Percentiles rank a stretch among this genome's conserved stretches.
Conservation (phyloP, 2,113 vertebrate species). For the Mobula birostris region DNA sequence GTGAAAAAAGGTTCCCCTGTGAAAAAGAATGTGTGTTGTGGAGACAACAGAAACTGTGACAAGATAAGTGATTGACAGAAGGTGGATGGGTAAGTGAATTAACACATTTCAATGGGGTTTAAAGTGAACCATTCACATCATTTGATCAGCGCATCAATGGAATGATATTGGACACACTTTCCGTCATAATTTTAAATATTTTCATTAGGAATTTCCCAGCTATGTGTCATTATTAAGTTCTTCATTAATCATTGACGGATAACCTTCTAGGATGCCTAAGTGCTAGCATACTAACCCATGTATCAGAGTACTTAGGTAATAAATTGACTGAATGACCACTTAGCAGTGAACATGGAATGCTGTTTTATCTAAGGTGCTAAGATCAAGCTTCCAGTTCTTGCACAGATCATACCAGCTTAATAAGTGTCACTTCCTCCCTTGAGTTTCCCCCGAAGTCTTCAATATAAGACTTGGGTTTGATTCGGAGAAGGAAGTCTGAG, state of each 20-base stretch:
- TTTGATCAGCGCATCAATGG: background rate
- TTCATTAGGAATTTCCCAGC: background rate
- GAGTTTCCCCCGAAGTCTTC: no score
- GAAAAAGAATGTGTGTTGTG: slow-evolving; percentile 2
- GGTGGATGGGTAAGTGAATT: background rate
- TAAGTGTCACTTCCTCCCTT: no score
- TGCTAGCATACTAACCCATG: background rate
- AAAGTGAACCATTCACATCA: background rate
- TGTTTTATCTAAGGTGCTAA: background rate
- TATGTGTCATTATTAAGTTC: background rate
- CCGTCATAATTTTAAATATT: background rate
- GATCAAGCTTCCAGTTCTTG: no score
- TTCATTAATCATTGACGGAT: background rate
- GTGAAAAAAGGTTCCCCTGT: background rate
- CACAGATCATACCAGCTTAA: no score
- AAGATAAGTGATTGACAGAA: background rate
- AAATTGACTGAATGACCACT: background rate
- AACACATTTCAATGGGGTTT: background rate
- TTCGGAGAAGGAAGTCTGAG: no score
- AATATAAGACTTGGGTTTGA: no score
- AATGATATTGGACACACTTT: background rate
- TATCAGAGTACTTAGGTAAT: no score
- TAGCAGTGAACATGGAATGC: background rate
- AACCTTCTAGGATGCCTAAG: background rate
- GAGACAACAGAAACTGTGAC: background rate